Percentiles rank a stretch among this genome's conserved stretches.
Evolutionary conservation across 2,888 invertebrate genomes (phyloP).

Genomic region (Sphecodes monilicornis): DNA sequence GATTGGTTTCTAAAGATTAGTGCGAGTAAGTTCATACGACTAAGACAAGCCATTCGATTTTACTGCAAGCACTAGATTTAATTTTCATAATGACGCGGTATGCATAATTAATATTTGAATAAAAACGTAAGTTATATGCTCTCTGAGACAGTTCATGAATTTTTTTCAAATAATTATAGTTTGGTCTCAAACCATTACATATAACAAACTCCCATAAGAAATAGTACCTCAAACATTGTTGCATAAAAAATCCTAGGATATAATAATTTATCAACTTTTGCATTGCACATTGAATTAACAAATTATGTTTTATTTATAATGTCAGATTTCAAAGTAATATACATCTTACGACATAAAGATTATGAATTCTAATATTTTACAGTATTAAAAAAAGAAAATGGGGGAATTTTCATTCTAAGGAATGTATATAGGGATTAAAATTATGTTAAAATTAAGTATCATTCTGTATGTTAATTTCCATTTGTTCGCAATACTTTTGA

Average conservation of each 20-base stretch:
- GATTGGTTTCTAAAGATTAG: neutral
- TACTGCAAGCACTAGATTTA: neutral
- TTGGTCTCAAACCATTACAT: neutral
- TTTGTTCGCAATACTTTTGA: no score
- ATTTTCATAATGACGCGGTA: neutral
- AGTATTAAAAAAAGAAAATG: neutral
- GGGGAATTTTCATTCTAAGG: neutral
- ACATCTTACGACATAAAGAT: neutral
- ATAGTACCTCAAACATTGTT: no score
- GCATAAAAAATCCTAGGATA: no score
- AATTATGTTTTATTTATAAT: neutral
- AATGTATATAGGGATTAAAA: neutral
- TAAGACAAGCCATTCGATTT: neutral
- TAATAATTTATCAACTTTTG: neutral
- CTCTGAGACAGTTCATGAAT: neutral
- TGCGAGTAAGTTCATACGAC: neutral
- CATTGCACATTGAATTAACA: neutral
- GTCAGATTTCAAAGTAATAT: neutral
- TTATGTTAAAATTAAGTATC: neutral
- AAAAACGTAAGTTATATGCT: neutral
- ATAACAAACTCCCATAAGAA: neutral
- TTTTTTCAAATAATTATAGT: neutral
- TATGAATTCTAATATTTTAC: neutral
- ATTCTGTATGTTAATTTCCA: neutral
- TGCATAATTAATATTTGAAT: neutral